Conservation (phyloP, 37 sponge, comb jelly and placozoan species). For the Diacarnus erythraeanus region DNA sequence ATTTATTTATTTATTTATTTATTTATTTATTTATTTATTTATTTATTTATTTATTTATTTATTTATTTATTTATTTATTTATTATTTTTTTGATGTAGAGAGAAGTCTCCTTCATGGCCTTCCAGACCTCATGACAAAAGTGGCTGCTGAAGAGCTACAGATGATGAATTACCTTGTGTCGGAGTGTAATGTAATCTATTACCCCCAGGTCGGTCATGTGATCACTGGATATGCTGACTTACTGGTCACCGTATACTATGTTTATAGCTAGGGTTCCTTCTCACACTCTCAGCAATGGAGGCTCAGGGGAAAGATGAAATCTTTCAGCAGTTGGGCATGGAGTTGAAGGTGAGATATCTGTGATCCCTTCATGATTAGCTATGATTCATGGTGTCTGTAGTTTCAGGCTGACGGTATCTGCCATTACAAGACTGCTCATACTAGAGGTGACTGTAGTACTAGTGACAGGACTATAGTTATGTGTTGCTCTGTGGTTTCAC, state of each 20-base stretch:
- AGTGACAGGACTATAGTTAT: not conserved
- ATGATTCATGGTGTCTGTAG: not conserved
- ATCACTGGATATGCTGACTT: not conserved
- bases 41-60: no score
- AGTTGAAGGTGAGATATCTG: slow-evolving; percentile 65
- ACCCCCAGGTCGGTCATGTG: slow-evolving; percentile 78
- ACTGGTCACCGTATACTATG: not conserved
- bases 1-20: no score
- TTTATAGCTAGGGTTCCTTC: slow-evolving; percentile 81
- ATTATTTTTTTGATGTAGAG: no score
- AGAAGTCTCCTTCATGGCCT: slow-evolving; percentile 59
- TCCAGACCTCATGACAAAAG: slow-evolving; percentile 92
- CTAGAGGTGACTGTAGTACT: slow-evolving; percentile 54
- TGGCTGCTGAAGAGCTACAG: slow-evolving; percentile 87
- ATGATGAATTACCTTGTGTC: slow-evolving; percentile 54
- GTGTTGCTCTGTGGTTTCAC: not conserved
- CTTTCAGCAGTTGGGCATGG: slow-evolving; percentile 53
- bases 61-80: no score
- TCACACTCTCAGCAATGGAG: slow-evolving; percentile 64
- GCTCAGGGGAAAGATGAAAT: slow-evolving; percentile 22
- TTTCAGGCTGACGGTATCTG: slow-evolving; percentile 15
- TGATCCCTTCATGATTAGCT: not conserved
- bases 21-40: no score
- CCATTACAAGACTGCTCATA: slow-evolving; percentile 87
- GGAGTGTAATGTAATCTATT: slow-evolving; percentile 94